Conservation (phyloP, 1,140 invertebrate species). For the Elymnias hypermnestra region DNA sequence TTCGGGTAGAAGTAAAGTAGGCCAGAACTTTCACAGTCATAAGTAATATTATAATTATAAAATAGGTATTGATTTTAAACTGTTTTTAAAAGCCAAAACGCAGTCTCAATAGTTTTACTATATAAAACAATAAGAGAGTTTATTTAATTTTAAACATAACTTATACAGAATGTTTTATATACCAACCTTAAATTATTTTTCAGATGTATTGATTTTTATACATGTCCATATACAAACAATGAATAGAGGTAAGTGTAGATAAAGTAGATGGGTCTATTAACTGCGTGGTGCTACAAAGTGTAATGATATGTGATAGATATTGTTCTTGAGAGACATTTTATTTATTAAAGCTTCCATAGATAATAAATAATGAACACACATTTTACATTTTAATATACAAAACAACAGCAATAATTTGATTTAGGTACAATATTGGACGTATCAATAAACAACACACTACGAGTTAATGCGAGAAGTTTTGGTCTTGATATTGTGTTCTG, state of each 20-base stretch:
- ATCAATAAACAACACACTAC: not conserved
- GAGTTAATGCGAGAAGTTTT: not conserved
- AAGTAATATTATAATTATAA: constrained; percentile 46
- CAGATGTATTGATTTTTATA: constrained; percentile 75
- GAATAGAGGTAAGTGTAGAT: constrained; percentile 71
- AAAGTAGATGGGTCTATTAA: constrained; percentile 73
- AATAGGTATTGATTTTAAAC: constrained; percentile 60
- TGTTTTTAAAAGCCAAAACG: constrained; percentile 64
- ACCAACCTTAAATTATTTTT: constrained; percentile 72
- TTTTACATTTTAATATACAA: constrained; percentile 48
- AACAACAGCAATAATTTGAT: constrained; percentile 60
- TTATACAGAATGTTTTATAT: constrained; percentile 73
- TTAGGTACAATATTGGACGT: constrained; percentile 31
- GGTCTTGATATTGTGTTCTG: not conserved
- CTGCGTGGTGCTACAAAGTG: constrained; percentile 72
- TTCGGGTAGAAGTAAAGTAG: constrained; percentile 69
- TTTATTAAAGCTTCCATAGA: constrained; percentile 71
- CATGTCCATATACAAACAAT: constrained; percentile 70
- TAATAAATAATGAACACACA: constrained; percentile 59
- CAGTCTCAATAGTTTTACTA: constrained; percentile 61
- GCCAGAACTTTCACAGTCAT: constrained; percentile 65
- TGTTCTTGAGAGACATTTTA: constrained; percentile 73
- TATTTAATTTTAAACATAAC: constrained; percentile 73
- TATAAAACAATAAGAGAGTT: constrained; percentile 70
- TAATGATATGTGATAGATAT: constrained; percentile 74